These are phyloP conservation scores for Diadumene lineata DNA, from an alignment of 92 coral and sea anemone genomes.

Conservation along the genomic window DNA sequence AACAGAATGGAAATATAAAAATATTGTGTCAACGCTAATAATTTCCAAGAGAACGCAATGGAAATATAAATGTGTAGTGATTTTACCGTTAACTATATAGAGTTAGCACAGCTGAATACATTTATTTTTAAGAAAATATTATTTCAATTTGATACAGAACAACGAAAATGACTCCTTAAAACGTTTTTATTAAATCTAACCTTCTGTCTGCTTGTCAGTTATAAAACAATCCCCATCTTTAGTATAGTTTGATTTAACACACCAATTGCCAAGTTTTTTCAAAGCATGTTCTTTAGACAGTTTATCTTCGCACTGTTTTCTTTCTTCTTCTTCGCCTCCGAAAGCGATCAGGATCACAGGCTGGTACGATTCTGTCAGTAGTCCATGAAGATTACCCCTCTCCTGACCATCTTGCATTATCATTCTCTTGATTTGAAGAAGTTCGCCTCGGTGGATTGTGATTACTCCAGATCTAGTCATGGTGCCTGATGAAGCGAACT, in stretches of 20 bases:
- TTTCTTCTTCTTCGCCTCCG: background rate
- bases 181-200: too few species aligned
- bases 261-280: background rate
- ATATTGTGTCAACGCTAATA: too few species aligned
- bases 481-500: too few species aligned
- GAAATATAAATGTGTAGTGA: too few species aligned
- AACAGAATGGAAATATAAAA: too few species aligned
- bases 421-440: constrained; percentile 37
- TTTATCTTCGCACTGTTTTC: background rate
- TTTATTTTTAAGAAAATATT: too few species aligned
- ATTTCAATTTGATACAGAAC: too few species aligned
- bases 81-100: too few species aligned
- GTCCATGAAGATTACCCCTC: background rate
- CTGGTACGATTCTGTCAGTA: background rate
- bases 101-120: too few species aligned
- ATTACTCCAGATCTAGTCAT: too few species aligned
- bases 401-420: background rate
- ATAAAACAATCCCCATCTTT: background rate
- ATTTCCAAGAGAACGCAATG: too few species aligned
- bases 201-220: background rate
- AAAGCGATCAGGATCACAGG: background rate
- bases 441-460: constrained; percentile 53
- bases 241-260: background rate
- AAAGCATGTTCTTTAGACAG: background rate
- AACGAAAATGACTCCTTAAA: too few species aligned